phyloP scores from a whole-genome alignment of 2,888 invertebrate species.

The Trachelus tabidus region DNA sequence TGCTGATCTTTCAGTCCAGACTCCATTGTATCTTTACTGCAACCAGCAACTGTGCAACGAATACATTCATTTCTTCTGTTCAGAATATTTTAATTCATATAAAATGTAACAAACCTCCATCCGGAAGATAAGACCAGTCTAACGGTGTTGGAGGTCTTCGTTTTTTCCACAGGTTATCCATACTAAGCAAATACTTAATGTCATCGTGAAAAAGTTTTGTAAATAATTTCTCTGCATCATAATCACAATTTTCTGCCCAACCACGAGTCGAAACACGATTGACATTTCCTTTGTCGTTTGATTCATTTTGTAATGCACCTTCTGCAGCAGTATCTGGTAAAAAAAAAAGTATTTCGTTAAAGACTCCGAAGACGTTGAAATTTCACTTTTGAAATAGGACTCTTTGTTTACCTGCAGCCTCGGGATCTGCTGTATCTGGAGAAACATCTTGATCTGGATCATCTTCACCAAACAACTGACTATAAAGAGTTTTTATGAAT shows the following conservation, averaged over 20 bases:
- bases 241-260: constrained; percentile 89
- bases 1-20: constrained; percentile 78
- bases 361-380: background rate
- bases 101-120: constrained; percentile 57
- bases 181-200: constrained; percentile 91
- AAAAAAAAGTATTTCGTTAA: constrained; percentile 6
- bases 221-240: constrained; percentile 87
- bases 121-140: constrained; percentile 73
- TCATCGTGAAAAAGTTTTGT: constrained; percentile 95
- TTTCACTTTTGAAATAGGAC: background rate
- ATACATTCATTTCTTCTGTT: background rate
- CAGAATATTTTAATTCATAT: background rate
- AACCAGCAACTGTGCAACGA: constrained; percentile 63
- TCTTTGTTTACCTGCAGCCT: constrained; percentile 75
- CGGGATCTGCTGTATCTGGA: constrained; percentile 96
- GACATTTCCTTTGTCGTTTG: constrained; percentile 69
- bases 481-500: constrained; percentile 59
- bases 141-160: constrained; percentile 87
- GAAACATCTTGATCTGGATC: constrained; percentile 98
- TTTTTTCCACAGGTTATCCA: constrained; percentile 96
- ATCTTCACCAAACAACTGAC: constrained; percentile 96
- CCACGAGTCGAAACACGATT: constrained; percentile 77
- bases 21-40: constrained; percentile 68
- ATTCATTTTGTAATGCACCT: constrained; percentile 69
- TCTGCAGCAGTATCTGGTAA: constrained; percentile 69